Evolutionary conservation across 2,888 invertebrate species (phyloP).

Genomic region (Cinara cedri): DNA sequence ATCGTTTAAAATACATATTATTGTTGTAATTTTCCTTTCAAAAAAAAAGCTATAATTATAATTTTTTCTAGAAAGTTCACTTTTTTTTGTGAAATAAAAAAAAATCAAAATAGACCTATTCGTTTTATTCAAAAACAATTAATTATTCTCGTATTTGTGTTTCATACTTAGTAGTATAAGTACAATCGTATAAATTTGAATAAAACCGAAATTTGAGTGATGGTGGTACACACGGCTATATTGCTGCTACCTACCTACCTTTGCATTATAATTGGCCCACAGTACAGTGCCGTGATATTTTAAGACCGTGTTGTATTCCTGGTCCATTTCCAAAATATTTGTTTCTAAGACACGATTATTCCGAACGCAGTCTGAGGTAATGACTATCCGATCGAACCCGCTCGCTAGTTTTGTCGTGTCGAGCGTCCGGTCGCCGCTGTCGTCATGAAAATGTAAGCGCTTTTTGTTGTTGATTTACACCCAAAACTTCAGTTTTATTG

Average conservation of each 20-base stretch:
- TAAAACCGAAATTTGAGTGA: constrained; percentile 39
- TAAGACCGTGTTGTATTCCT: constrained; percentile 46
- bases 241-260: constrained; percentile 1
- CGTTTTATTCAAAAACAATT: too few species aligned
- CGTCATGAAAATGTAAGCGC: constrained; percentile 43
- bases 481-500: background rate
- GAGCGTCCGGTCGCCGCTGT: constrained; percentile 37
- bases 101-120: too few species aligned
- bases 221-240: background rate
- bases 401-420: constrained; percentile 42
- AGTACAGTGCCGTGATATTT: constrained; percentile 28
- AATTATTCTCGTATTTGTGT: too few species aligned
- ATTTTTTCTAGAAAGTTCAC: too few species aligned
- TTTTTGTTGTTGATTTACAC: constrained; percentile 33
- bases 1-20: too few species aligned
- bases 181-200: background rate
- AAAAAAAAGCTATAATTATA: too few species aligned
- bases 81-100: too few species aligned
- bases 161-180: too few species aligned
- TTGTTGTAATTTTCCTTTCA: too few species aligned
- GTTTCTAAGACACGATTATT: constrained; percentile 10
- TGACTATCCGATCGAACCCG: constrained; percentile 26
- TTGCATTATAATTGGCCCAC: constrained; percentile 42
- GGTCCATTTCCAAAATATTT: constrained; percentile 54
- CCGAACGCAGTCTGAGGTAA: constrained; percentile 48